Evolutionary conservation across 2,113 vertebrate species (phyloP), one percentile per base, ranked within the genome.

Genomic region (Ceyx melanurus): DNA sequence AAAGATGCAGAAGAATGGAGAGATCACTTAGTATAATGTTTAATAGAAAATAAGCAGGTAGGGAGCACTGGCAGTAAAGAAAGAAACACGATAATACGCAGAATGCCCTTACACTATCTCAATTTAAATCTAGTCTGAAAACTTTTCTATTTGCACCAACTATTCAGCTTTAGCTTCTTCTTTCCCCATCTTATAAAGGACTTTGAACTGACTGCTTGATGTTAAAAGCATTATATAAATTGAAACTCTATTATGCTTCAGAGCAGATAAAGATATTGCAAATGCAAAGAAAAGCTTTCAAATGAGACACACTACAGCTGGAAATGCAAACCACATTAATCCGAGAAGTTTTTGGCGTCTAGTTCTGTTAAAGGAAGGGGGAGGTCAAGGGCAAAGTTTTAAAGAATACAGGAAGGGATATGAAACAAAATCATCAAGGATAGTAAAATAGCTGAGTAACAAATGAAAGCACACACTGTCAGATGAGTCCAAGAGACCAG

Each of bases 221-320:
- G 72, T 89, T 95, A 94, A 94, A 97, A 97, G 58, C 75, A 92
- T 17, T 71, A 31, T 91, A 92, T 88, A 94, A 94, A 97, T 92
- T 95, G 88, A 86, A 97, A 88, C 14, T 67, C 53, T 92, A 93
- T 95, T 96, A 90, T 90, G 79, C 89, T 96, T 94, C 88, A 94
- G 90, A 90, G 77, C 40, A 96, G 88, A 96, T 95, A 95, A 96
- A 96, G 93, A 94, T 88, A 92, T 66, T 96, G 68, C 74, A 97
- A 92, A 93, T 76, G 70, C 64, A 91, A 91, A 88, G 93, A 93
- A 88, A 90, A 92, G 35, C 43, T 89, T 96, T 97, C 92, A 95
- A 92, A 96, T 93, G 92, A 93, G 76, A 83, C 37, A 78, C 46
- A 70, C 61, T 83, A 42, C 60, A 84, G 70, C 70, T 92, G 79